Conservation (phyloP, 2,888 invertebrate species). For the Unio pictorum region DNA sequence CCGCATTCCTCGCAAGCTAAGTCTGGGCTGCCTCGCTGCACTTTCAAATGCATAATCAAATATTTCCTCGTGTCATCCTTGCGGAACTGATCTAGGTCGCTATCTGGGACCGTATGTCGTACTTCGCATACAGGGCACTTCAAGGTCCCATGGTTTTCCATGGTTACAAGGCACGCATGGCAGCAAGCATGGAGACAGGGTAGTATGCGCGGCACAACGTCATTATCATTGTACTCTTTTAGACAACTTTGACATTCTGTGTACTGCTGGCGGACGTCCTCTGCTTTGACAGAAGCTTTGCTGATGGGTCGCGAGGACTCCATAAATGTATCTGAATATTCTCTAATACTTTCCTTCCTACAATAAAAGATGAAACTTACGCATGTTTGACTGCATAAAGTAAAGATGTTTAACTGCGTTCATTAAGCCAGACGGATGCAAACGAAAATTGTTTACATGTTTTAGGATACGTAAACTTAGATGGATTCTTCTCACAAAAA, state of each 20-base stretch:
- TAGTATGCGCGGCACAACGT: constrained; percentile 34
- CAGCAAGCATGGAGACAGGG: constrained; percentile 46
- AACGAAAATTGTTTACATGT: too few species aligned
- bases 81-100: constrained; percentile 31
- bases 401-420: too few species aligned
- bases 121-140: constrained; percentile 41
- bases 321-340: constrained; percentile 5
- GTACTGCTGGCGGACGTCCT: constrained; percentile 28
- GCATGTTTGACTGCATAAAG: too few species aligned
- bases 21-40: constrained; percentile 33
- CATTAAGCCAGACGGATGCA: too few species aligned
- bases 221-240: constrained; percentile 42
- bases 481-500: too few species aligned
- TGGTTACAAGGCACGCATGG: constrained; percentile 38
- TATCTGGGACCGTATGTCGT: constrained; percentile 30
- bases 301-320: constrained; percentile 9
- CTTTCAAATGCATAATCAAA: constrained; percentile 21
- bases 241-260: constrained; percentile 35
- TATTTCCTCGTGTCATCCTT: constrained; percentile 34
- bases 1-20: constrained; percentile 43
- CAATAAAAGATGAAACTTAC: too few species aligned
- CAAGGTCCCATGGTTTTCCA: constrained; percentile 30
- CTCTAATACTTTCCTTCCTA: too few species aligned
- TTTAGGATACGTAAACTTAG: too few species aligned
- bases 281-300: constrained; percentile 19